Evolutionary conservation across 92 coral and sea anemone genomes (phyloP).

Genomic region (Phenganax marumi): DNA sequence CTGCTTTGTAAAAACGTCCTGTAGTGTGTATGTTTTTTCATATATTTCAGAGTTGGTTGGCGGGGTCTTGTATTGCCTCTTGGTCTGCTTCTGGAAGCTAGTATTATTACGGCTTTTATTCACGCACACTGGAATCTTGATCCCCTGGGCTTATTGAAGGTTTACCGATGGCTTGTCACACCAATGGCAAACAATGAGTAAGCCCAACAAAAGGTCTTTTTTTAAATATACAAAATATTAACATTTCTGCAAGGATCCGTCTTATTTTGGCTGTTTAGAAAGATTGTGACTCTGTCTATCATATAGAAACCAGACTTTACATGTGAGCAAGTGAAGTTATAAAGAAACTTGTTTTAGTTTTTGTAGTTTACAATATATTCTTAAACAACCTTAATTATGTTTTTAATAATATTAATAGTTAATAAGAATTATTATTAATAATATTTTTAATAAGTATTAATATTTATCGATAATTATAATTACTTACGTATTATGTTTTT

Average conservation of each 20-base stretch:
- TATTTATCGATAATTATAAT: not conserved
- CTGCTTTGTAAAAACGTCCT: too few species aligned
- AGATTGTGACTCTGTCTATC: too few species aligned
- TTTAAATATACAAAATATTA: not conserved
- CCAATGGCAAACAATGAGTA: too few species aligned
- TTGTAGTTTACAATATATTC: not conserved
- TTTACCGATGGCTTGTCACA: not conserved
- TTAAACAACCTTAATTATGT: not conserved
- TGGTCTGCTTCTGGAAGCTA: constrained; percentile 15
- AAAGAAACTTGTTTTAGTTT: not conserved
- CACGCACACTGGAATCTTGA: constrained; percentile 19
- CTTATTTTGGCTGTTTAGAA: too few species aligned
- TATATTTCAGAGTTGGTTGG: constrained; percentile 16
- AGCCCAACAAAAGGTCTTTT: not conserved
- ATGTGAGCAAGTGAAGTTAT: not conserved
- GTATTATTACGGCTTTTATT: constrained; percentile 21
- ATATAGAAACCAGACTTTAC: too few species aligned
- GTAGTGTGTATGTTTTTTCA: not conserved
- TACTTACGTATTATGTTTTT: not conserved
- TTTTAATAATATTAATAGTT: too few species aligned
- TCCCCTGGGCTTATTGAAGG: not conserved
- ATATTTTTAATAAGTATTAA: too few species aligned
- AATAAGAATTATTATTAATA: too few species aligned
- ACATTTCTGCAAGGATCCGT: too few species aligned
- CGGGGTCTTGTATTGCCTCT: constrained; percentile 26